A percentile compares a stretch with the other conserved stretches of the same genome.
Conservation (phyloP, 2,113 vertebrate genomes). For the Vulpes ferrilata region DNA sequence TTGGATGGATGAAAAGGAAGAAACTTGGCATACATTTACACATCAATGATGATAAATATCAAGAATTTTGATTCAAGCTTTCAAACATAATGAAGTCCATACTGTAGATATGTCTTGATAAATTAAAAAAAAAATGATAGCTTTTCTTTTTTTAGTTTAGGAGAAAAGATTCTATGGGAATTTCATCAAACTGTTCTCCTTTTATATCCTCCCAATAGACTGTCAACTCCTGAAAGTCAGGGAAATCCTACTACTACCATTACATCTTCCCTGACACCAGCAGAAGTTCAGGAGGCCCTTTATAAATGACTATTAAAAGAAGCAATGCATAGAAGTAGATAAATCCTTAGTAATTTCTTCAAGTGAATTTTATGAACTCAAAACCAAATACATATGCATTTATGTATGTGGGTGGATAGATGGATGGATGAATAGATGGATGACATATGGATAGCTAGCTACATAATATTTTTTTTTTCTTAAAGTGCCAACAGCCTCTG, state of each 20-base stretch:
- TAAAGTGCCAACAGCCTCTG: neutral
- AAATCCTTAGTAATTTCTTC: slow-evolving; percentile 16
- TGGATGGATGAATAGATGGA: neutral
- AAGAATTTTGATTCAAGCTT: neutral
- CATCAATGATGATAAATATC: neutral
- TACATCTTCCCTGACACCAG: accelerated
- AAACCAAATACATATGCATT: neutral
- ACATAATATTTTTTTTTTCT: neutral
- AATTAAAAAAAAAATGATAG: neutral
- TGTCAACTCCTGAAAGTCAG: neutral
- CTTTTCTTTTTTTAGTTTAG: neutral
- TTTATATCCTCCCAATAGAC: neutral
- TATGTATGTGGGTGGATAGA: neutral
- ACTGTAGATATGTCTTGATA: slow-evolving; percentile 1
- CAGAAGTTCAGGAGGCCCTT: neutral
- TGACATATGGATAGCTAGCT: neutral
- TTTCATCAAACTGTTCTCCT: neutral
- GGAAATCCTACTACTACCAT: neutral
- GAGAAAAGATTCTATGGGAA: neutral
- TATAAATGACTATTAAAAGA: neutral
- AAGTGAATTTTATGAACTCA: slow-evolving; percentile 25
- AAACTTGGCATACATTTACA: neutral
- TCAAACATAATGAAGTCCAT: neutral
- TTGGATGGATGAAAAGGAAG: neutral
- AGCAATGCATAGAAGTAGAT: neutral